A percentile compares a stretch with the other conserved stretches of the same genome.
Conservation (phyloP, 2,113 vertebrate genomes). For the rat (Rattus norvegicus) region DNA sequence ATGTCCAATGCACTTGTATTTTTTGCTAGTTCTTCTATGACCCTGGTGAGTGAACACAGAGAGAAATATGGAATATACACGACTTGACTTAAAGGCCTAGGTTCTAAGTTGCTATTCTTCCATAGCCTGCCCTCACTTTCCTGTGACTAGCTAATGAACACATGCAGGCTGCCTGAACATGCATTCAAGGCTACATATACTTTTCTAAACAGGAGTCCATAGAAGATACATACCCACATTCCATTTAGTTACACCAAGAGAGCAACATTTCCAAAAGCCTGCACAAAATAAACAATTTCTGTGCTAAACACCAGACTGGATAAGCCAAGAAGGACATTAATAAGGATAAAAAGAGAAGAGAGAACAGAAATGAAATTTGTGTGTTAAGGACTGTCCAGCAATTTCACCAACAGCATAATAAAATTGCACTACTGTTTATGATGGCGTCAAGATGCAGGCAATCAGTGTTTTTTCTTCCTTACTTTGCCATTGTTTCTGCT, state of each 20-base stretch:
- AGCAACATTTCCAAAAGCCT: slow-evolving; percentile 57
- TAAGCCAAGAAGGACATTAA: slow-evolving; percentile 33
- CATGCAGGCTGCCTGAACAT: not conserved
- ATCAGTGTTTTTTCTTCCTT: slow-evolving; percentile 76
- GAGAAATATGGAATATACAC: not conserved
- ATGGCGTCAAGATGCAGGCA: not conserved
- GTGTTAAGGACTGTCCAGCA: not conserved
- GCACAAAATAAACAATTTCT: slow-evolving; percentile 60
- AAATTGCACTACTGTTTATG: slow-evolving; percentile 10
- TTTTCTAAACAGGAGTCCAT: slow-evolving; percentile 21
- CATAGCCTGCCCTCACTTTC: slow-evolving; percentile 7
- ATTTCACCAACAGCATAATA: slow-evolving; percentile 4
- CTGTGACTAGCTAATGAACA: slow-evolving; percentile 8
- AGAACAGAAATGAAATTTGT: slow-evolving; percentile 44
- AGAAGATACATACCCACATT: not conserved
- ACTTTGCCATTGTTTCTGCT: slow-evolving; percentile 99
- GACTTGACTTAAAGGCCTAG: not conserved
- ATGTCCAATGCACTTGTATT: slow-evolving; percentile 15
- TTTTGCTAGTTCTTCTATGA: not conserved
- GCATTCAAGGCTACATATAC: not conserved
- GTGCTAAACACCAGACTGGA: slow-evolving; percentile 12
- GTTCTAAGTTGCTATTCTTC: not conserved
- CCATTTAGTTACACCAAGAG: slow-evolving; percentile 30
- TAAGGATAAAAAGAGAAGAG: slow-evolving; percentile 29
- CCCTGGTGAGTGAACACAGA: slow-evolving; percentile 6